phyloP scores from a whole-genome alignment of 2,113 vertebrate species.

The Mustelus asterias region DNA sequence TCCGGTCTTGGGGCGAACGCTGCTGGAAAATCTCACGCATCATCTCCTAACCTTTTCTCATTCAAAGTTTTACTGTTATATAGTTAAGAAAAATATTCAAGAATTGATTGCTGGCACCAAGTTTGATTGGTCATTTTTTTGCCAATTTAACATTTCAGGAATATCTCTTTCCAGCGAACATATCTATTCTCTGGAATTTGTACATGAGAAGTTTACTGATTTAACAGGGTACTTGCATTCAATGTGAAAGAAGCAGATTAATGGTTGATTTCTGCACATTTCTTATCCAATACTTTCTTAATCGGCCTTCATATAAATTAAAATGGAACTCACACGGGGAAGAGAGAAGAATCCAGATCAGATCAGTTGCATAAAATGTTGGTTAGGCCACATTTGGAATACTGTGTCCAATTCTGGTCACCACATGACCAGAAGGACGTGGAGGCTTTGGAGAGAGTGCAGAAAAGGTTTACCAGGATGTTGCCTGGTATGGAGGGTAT shows the following conservation, averaged over 20 bases:
- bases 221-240: background rate
- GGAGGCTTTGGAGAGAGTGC: too few species aligned
- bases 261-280: background rate
- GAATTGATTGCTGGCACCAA: background rate
- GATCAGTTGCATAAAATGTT: background rate
- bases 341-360: background rate
- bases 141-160: background rate
- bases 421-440: too few species aligned
- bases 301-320: background rate
- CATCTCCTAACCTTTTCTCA: background rate
- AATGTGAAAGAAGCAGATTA: background rate
- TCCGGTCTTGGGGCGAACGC: too few species aligned
- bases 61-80: background rate
- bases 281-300: background rate
- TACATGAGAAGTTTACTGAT: background rate
- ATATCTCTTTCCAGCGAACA: background rate
- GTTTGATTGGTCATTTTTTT: background rate
- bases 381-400: too few species aligned
- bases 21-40: background rate
- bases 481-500: too few species aligned
- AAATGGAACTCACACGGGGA: background rate
- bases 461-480: too few species aligned
- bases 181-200: background rate
- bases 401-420: too few species aligned
- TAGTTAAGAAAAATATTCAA: background rate